Conservation (phyloP, 2,797 vertebrate genomes). For the Peromyscus eremicus region DNA sequence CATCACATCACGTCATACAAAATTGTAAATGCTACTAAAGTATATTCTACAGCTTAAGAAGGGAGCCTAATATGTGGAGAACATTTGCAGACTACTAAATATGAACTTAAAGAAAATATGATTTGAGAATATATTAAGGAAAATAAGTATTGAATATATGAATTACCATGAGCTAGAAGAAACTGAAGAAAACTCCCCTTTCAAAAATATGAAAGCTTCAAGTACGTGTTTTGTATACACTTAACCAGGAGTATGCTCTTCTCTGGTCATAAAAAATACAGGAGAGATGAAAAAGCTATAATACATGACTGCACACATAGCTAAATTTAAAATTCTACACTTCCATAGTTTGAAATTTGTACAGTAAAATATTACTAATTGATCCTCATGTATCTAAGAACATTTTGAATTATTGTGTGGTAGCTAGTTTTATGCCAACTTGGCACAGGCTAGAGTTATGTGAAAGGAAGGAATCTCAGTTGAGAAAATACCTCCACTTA, state of each 20-base stretch:
- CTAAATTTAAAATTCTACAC: slow-evolving; percentile 36
- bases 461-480: neutral
- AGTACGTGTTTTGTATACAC: neutral
- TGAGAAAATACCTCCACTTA: neutral
- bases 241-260: neutral
- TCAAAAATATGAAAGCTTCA: neutral
- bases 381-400: slow-evolving; percentile 20
- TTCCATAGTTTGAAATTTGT: neutral
- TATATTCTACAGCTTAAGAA: neutral
- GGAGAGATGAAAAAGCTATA: slow-evolving; percentile 4
- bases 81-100: neutral
- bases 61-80: neutral
- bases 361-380: slow-evolving; percentile 38
- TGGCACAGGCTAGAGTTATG: neutral
- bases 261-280: neutral
- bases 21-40: neutral
- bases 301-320: neutral
- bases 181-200: neutral
- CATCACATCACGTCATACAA: neutral
- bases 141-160: slow-evolving; percentile 12
- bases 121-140: neutral
- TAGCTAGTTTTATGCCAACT: neutral
- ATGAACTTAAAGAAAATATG: neutral
- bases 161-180: slow-evolving; percentile 20
- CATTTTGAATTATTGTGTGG: slow-evolving; percentile 44